Evolutionary conservation across 1,140 invertebrate species (phyloP).

Genomic region (Phymorhynchus buccinoides): DNA sequence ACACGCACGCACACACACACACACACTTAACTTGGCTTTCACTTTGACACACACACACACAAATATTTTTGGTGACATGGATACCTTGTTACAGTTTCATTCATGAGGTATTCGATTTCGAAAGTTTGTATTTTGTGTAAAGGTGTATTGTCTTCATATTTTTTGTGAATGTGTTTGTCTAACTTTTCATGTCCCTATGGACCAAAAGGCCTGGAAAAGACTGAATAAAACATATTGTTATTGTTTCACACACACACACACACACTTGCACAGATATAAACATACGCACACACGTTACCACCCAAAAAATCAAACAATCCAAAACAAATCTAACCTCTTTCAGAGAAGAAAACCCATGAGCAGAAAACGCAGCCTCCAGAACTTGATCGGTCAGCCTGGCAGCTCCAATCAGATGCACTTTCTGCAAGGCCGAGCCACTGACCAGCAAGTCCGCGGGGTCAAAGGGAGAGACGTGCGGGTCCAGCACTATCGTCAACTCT

Average conservation of each 20-base stretch:
- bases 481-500: constrained; percentile 36
- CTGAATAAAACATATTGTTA: not conserved
- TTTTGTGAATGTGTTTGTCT: not conserved
- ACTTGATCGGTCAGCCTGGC: constrained; percentile 30
- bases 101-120: too few relatives aligned
- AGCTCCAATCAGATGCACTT: constrained; percentile 35
- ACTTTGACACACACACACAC: too few relatives aligned
- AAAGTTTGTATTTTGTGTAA: too few relatives aligned
- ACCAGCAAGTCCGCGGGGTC: constrained; percentile 13
- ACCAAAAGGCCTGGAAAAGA: too few relatives aligned
- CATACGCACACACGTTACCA: not conserved
- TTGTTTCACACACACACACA: not conserved
- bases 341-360: constrained; percentile 26
- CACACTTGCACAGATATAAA: not conserved
- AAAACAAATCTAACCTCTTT: not conserved
- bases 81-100: too few relatives aligned
- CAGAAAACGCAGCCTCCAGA: not conserved
- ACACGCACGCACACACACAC: too few relatives aligned
- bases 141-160: not conserved
- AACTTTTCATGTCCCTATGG: not conserved
- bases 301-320: not conserved
- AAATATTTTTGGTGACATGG: too few relatives aligned
- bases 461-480: constrained; percentile 9
- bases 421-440: constrained; percentile 6
- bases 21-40: too few relatives aligned